Percentiles rank a stretch among this genome's conserved stretches.
Conservation (phyloP, 2,888 invertebrate genomes). For the Seira musarum region DNA sequence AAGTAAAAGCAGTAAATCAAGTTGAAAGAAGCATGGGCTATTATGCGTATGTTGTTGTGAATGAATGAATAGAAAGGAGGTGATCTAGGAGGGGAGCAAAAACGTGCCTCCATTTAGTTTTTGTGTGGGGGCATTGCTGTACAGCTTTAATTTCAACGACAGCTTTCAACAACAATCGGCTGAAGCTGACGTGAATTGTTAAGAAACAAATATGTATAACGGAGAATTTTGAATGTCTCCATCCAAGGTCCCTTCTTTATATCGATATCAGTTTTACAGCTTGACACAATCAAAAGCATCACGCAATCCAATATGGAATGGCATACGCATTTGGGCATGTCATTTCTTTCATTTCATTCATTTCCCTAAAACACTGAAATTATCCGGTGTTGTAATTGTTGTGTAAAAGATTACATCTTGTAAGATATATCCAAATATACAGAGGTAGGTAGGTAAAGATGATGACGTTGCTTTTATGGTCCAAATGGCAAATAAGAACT, state of each 20-base stretch:
- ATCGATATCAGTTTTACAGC: no score
- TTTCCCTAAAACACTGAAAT: no score
- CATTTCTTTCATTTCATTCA: no score
- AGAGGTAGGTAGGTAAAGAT: no score
- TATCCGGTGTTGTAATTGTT: no score
- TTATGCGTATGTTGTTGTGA: slow-evolving; percentile 12
- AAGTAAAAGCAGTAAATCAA: slow-evolving; percentile 10
- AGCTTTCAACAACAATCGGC: slow-evolving; percentile 46
- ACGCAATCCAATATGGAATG: no score
- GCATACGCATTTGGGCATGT: no score
- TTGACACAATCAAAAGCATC: no score
- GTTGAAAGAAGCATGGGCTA: slow-evolving; percentile 13
- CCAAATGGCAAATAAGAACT: no score
- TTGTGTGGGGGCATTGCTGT: slow-evolving; percentile 7
- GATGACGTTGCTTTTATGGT: no score
- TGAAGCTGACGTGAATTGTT: slow-evolving; percentile 47
- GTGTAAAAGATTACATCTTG: no score
- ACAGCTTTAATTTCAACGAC: slow-evolving; percentile 51
- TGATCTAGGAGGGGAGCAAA: slow-evolving; percentile 23
- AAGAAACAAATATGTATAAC: slow-evolving; percentile 6
- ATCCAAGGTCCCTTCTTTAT: neutral
- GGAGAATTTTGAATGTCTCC: neutral
- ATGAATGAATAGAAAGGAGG: slow-evolving; percentile 9
- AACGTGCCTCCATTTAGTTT: slow-evolving; percentile 17
- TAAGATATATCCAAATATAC: no score